These are phyloP conservation scores for Emydocephalus ijimae DNA, from an alignment of 2,113 vertebrate species.

Conservation along the genomic window DNA sequence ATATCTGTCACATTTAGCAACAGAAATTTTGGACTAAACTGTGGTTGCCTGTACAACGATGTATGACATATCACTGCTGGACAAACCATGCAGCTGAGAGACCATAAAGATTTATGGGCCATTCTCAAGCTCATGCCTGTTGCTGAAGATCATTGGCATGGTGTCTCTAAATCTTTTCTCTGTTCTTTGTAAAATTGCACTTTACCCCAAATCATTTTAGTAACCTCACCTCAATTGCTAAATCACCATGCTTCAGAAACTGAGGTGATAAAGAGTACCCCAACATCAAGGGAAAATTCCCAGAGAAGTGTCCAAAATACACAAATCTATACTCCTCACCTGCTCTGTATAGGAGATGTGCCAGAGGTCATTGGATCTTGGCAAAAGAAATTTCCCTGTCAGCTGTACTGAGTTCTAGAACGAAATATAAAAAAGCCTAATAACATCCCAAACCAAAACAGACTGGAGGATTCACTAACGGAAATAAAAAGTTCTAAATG, in stretches of 20 bases:
- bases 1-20: background rate
- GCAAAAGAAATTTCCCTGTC: background rate
- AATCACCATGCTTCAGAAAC: background rate
- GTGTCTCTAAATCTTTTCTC: background rate
- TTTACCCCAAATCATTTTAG: background rate
- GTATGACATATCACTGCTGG: background rate
- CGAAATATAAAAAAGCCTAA: background rate
- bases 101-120: background rate
- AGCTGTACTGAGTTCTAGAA: background rate
- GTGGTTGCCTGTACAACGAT: background rate
- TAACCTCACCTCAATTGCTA: background rate
- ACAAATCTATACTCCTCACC: background rate
- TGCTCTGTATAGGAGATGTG: background rate
- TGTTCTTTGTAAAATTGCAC: background rate
- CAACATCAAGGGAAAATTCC: background rate
- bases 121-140: background rate
- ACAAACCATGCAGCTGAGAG: background rate
- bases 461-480: background rate
- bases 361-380: slow-evolving; percentile 3
- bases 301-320: background rate
- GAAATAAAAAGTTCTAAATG: background rate
- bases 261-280: background rate
- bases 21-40: background rate
- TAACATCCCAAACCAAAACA: background rate
- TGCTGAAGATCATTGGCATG: background rate